Evolutionary conservation across 1,140 invertebrate species (phyloP), one percentile per base, ranked within the genome.

Genomic region (Wiebesia pumilae): DNA sequence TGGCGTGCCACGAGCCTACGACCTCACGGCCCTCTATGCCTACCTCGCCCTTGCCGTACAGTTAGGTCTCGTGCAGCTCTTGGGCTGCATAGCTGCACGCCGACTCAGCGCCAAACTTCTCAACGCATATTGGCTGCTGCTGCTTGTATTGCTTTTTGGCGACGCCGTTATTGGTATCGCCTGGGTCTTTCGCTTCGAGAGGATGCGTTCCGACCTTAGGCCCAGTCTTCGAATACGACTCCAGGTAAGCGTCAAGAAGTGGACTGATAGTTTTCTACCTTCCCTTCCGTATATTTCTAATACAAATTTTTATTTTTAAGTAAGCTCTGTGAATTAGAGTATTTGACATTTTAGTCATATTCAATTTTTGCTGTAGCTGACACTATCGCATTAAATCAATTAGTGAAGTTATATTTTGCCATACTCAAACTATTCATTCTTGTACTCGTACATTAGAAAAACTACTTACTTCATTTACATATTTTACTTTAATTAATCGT

Each of bases 151-250:
- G 3, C 94, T 98, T 12, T 96, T 97, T 88, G 97, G 97, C 40
- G 97, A 98, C 95, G 95, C 96, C 0, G 95, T 97, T 6, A 95
- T 98, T 51, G 97, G 97, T 27, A 95, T 97, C n/a, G 96, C 97
- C 88, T 98, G 97, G 97, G 95, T 97, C 84, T 97, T 97, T 92
- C 94, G 97, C 27, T 97, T 97, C 91, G 96, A 97, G 89, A 95
- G 95, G 85, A 96, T 98, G 83, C 95, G 96, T 88, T 94, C 95
- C 62, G 96, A 97, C 87, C 94, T 98, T 30, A 94, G 95, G 81
- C 96, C 96, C 0, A 95, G 95, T 58, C 94, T 98, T 30, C 95
- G 94, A 62, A 91, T 95, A 54, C 93, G 94, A 83, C 87, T 93
- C 21, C 94, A 88, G 94, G 94, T 91, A 58, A 38, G 71, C 43